Conservation (phyloP, 2,113 vertebrate genomes). For the Lynx canadensis region DNA sequence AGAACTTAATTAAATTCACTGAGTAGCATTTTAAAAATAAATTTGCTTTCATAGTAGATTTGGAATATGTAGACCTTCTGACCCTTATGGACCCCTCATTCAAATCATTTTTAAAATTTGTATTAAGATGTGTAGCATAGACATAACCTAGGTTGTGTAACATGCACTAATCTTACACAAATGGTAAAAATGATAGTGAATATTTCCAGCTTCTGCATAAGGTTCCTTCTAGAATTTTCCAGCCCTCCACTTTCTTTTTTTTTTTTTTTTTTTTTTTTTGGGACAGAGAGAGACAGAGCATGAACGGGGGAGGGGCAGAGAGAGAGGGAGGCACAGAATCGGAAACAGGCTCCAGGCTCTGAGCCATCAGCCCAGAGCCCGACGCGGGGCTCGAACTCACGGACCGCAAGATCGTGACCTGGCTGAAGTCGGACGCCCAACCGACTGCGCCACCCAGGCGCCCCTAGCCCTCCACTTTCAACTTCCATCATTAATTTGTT, state of each 20-base stretch:
- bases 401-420: too few relatives aligned
- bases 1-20: background rate
- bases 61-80: background rate
- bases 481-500: background rate
- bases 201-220: background rate
- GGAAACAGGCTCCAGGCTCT: too few relatives aligned
- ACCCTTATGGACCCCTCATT: background rate
- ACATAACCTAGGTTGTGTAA: background rate
- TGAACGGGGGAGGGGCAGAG: too few relatives aligned
- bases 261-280: too few relatives aligned
- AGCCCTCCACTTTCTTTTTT: background rate
- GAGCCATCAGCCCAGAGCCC: too few relatives aligned
- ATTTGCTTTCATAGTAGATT: background rate
- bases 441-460: too few relatives aligned
- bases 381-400: too few relatives aligned
- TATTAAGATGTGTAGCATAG: background rate
- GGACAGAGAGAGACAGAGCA: too few relatives aligned
- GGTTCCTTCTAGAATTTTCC: background rate
- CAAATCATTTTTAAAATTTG: background rate
- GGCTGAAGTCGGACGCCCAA: too few relatives aligned
- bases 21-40: conserved; percentile 12
- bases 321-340: too few relatives aligned
- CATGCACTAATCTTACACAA: background rate
- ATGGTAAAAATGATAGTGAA: background rate
- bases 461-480: background rate